phyloP scores from a whole-genome alignment of 2,888 invertebrate species.

The Andrena fulva region DNA sequence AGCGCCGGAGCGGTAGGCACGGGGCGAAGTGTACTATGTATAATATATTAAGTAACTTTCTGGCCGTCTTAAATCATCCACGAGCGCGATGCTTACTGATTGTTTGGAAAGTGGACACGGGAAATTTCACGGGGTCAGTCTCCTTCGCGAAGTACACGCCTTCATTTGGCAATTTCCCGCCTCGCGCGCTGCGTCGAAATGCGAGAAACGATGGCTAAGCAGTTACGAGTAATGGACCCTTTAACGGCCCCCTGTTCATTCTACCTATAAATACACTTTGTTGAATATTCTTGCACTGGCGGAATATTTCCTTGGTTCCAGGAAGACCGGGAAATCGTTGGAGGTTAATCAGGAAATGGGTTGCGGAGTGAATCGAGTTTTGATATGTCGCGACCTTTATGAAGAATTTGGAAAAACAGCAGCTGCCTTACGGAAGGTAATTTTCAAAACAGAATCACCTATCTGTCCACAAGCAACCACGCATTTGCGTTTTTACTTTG shows the following conservation, averaged over 20 bases:
- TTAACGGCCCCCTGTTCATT: too few species aligned
- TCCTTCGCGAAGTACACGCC: background rate
- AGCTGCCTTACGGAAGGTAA: too few species aligned
- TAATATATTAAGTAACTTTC: constrained; percentile 79
- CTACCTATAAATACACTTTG: background rate
- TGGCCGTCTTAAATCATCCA: constrained; percentile 73
- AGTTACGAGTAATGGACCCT: background rate
- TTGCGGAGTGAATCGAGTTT: background rate
- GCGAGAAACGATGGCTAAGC: constrained; percentile 33
- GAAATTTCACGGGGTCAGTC: constrained; percentile 10
- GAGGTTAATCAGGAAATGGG: too few species aligned
- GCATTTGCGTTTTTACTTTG: too few species aligned
- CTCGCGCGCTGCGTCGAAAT: constrained; percentile 15
- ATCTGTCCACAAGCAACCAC: too few species aligned
- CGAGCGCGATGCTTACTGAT: constrained; percentile 65
- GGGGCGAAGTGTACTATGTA: constrained; percentile 45
- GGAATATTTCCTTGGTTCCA: too few species aligned
- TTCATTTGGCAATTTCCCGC: constrained; percentile 1
- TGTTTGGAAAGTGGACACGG: constrained; percentile 68
- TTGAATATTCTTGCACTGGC: too few species aligned
- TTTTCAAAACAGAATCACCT: too few species aligned
- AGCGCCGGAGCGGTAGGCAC: constrained; percentile 41
- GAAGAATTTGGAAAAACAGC: background rate
- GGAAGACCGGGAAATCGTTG: background rate
- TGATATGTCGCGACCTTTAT: background rate